Conservation (phyloP, 2,113 vertebrate genomes). For the Calyptommatus sinebrachiatus region DNA sequence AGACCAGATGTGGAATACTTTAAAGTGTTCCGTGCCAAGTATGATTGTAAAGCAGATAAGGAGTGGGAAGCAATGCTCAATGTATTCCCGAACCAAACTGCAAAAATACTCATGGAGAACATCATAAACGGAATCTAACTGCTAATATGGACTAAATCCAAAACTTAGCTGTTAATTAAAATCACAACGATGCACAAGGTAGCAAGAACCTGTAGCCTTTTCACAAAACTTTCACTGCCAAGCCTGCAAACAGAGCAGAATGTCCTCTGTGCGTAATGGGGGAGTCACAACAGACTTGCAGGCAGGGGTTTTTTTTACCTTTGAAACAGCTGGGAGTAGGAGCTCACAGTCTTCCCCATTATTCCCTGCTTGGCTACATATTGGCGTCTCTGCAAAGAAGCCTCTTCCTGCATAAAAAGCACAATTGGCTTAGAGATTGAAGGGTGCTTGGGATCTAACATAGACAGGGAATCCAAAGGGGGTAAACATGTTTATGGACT, state of each 20-base stretch:
- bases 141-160: not conserved
- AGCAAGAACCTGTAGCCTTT: too few relatives aligned
- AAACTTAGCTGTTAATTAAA: not conserved
- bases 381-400: conserved; percentile 74
- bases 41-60: too few relatives aligned
- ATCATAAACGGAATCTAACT: not conserved
- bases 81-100: too few relatives aligned
- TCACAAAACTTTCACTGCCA: too few relatives aligned
- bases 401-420: conserved; percentile 75
- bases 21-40: too few relatives aligned
- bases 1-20: too few relatives aligned
- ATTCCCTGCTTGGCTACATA: conserved; percentile 73
- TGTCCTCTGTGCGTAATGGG: not conserved
- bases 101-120: too few relatives aligned
- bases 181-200: too few relatives aligned
- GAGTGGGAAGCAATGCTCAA: too few relatives aligned
- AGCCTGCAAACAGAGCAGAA: not conserved
- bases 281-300: not conserved
- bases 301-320: conserved; percentile 71
- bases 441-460: not conserved
- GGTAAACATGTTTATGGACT: not conserved
- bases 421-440: fast-evolving
- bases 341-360: conserved; percentile 68
- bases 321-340: conserved; percentile 74
- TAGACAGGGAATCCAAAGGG: not conserved